Evolutionary conservation across 35 echinoderm and acorn worm genomes (phyloP).

Genomic region (Lytechinus pictus): DNA sequence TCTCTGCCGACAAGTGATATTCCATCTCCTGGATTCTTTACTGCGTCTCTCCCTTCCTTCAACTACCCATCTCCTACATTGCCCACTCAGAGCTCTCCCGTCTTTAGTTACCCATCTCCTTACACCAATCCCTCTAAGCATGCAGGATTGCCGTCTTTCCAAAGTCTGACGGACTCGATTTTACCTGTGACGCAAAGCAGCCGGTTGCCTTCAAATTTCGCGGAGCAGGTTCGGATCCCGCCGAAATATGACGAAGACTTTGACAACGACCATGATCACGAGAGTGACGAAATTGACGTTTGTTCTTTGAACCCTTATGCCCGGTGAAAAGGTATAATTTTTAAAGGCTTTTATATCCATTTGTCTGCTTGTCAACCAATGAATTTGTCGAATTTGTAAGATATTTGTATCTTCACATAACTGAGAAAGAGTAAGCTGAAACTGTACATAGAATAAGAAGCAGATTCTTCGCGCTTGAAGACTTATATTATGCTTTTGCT

Average conservation of each 20-base stretch:
- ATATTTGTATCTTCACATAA: not conserved
- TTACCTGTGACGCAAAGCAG: not conserved
- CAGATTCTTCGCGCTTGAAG: too few species aligned
- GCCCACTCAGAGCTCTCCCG: slow-evolving; percentile 13
- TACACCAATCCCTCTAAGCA: not conserved
- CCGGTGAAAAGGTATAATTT: not conserved
- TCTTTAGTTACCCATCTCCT: not conserved
- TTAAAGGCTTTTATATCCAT: not conserved
- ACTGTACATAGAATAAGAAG: too few species aligned
- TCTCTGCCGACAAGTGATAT: not conserved
- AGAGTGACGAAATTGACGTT: slow-evolving; percentile 1
- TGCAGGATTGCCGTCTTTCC: not conserved
- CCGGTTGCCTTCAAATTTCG: not conserved
- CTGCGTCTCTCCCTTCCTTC: not conserved
- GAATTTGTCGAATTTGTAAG: not conserved
- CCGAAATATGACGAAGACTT: not conserved
- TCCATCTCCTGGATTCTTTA: not conserved
- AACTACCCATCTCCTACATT: not conserved
- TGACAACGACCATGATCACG: not conserved
- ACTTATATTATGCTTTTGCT: not conserved
- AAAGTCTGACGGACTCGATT: not conserved
- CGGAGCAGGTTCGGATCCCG: not conserved
- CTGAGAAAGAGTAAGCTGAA: too few species aligned
- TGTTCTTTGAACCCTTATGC: not conserved
- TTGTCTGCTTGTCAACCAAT: not conserved